Evolutionary conservation across 2,888 invertebrate genomes (phyloP).

Genomic region (Zygothrica quintamaculata): DNA sequence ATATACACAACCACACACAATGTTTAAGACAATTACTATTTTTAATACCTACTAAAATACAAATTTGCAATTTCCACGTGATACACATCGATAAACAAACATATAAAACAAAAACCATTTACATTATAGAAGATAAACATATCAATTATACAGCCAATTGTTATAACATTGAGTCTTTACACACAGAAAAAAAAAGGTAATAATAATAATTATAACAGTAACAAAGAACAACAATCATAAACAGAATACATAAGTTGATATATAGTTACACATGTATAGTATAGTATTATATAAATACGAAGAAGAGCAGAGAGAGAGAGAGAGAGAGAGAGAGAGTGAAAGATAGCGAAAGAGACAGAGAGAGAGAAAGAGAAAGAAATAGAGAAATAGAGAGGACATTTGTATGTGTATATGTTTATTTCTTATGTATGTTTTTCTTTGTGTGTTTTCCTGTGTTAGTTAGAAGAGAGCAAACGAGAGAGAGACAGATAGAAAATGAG

Average conservation of each 20-base stretch:
- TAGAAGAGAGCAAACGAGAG: slow-evolving; percentile 17
- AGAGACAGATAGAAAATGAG: slow-evolving; percentile 17
- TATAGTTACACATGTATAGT: slow-evolving; percentile 31
- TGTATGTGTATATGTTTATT: slow-evolving; percentile 12
- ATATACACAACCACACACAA: slow-evolving; percentile 29
- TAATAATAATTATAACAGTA: no score
- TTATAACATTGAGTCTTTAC: slow-evolving; percentile 18
- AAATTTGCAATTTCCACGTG: slow-evolving; percentile 30
- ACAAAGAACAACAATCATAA: slow-evolving; percentile 28
- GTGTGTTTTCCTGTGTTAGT: slow-evolving; percentile 22
- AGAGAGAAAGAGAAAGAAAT: not conserved
- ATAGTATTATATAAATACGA: slow-evolving; percentile 4
- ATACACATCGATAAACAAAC: slow-evolving; percentile 28
- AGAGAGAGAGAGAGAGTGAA: slow-evolving; percentile 40
- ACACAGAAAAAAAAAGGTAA: slow-evolving; percentile 12
- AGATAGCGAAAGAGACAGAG: slow-evolving; percentile 22
- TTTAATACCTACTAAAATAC: slow-evolving; percentile 32
- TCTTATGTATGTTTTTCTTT: slow-evolving; percentile 16
- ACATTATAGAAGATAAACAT: slow-evolving; percentile 19
- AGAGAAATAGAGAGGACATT: slow-evolving; percentile 8
- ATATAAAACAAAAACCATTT: not conserved
- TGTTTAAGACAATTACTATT: slow-evolving; percentile 23
- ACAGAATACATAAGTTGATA: slow-evolving; percentile 1
- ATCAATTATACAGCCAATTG: slow-evolving; percentile 49
- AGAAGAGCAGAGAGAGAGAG: slow-evolving; percentile 17